Base-by-base conservation (phyloP, 2,888 invertebrate species). In the Cerastoderma edule region DNA sequence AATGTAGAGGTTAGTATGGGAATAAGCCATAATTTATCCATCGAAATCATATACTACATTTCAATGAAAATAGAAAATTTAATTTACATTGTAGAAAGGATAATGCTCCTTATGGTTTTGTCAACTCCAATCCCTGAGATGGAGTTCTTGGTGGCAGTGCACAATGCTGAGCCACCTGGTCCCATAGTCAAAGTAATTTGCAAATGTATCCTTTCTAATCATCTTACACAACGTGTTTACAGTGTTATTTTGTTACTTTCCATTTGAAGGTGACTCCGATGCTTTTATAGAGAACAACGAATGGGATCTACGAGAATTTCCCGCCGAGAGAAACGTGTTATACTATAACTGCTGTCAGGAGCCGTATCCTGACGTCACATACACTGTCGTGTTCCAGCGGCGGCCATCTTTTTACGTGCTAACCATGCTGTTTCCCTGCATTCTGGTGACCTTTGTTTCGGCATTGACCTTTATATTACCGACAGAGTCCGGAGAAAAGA, bases 391-490 rank as follows among this genome's bases (percentile, higher is more conserved):
- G n/a, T 75, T 85, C 48, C 69, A 69, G 60, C 72, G 87, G 19
- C 85, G 85, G 32, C 87, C 90, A 16, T 74, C 85, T 70, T 89
- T 89, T 75, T 88, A 88, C 66, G 72, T 88, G 10, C 81, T 87
- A 56, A 87, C 88, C 46, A 78, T 90, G 60, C 77, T 90, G 57
- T 88, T 89, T 65, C 89, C 90, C 6, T 89, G 89, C 66, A 86
- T 90, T 30, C 73, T 90, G 48, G 83, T 82, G 33, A 79, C 85
- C 30, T 72, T 80, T 33, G 85, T 85, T 1, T 84, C 85, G 16
- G 81, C 80, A 24, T 64, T 85, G 13, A 75, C 78, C n/a, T 85
- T 85, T 33, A 39, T 85, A 39, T 71, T 85, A 10, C 85, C 85
- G 6, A 81, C 79, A 16, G 85, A 85, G 71, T 80, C 80, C 2